phyloP scores from a whole-genome alignment of 2,888 invertebrate species.

The Andricus curvator region DNA sequence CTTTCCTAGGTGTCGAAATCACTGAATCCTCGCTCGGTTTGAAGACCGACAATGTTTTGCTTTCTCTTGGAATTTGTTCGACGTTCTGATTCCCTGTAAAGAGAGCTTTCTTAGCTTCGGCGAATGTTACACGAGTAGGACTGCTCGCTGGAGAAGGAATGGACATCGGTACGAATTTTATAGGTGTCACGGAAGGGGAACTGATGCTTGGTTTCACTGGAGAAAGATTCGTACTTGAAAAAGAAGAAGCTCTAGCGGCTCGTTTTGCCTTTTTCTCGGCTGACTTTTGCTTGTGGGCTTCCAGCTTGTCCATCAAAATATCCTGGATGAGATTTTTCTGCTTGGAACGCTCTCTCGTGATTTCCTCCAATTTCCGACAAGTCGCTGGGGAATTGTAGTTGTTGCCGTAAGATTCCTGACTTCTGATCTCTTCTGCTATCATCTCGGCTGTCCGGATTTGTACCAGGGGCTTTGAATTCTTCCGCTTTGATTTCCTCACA shows the following conservation, averaged over 20 bases:
- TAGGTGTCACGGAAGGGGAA: slow-evolving; percentile 46
- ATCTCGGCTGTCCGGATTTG: slow-evolving; percentile 79
- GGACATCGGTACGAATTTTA: slow-evolving; percentile 65
- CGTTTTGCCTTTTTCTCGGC: slow-evolving; percentile 82
- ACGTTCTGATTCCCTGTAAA: slow-evolving; percentile 45
- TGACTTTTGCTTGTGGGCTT: slow-evolving; percentile 84
- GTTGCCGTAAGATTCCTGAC: slow-evolving; percentile 59
- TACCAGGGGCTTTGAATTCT: slow-evolving; percentile 77
- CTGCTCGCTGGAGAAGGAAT: slow-evolving; percentile 64
- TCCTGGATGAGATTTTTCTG: slow-evolving; percentile 92
- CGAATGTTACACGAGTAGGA: slow-evolving; percentile 63
- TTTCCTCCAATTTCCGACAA: slow-evolving; percentile 86
- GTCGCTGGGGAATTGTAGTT: slow-evolving; percentile 79
- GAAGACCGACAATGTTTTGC: slow-evolving; percentile 42
- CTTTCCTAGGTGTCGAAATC: neutral
- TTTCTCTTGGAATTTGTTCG: slow-evolving; percentile 20
- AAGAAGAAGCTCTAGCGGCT: slow-evolving; percentile 80
- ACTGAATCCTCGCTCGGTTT: slow-evolving; percentile 11
- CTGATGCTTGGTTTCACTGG: slow-evolving; percentile 45
- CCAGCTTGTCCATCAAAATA: slow-evolving; percentile 89
- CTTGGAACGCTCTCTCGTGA: slow-evolving; percentile 88
- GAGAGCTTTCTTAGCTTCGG: slow-evolving; percentile 63
- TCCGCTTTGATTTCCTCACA: slow-evolving; percentile 81
- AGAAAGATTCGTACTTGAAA: slow-evolving; percentile 67
- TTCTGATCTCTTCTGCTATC: slow-evolving; percentile 79